Evolutionary conservation across 1,140 invertebrate genomes (phyloP).

Genomic region (Asbolus verrucosus): DNA sequence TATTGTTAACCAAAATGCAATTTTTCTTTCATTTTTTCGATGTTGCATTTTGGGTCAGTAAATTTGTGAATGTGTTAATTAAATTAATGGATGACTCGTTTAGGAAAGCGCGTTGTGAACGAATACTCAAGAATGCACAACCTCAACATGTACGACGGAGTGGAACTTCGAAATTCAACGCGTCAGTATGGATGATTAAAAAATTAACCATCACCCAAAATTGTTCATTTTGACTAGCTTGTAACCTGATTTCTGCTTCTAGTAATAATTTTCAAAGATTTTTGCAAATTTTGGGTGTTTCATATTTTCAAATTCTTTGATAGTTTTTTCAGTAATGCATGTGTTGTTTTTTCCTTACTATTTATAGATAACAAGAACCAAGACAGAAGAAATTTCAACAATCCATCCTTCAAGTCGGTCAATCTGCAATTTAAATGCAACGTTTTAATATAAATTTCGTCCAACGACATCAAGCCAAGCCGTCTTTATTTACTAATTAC

Average conservation of each 20-base stretch:
- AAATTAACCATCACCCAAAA: constrained; percentile 59
- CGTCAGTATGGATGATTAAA: constrained; percentile 78
- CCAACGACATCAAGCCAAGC: constrained; percentile 5
- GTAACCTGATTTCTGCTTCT: constrained; percentile 1
- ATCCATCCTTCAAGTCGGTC: constrained; percentile 60
- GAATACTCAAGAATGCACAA: constrained; percentile 77
- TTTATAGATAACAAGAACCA: constrained; percentile 62
- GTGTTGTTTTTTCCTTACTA: constrained; percentile 53
- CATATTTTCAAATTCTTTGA: constrained; percentile 25
- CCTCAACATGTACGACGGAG: constrained; percentile 77
- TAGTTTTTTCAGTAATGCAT: constrained; percentile 53
- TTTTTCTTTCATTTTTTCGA: neutral
- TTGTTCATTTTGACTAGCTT: constrained; percentile 37
- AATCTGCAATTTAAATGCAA: constrained; percentile 63
- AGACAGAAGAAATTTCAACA: constrained; percentile 61
- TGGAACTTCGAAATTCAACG: constrained; percentile 75
- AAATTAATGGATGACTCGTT: constrained; percentile 35
- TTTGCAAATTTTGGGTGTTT: constrained; percentile 41
- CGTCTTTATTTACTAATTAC: constrained; percentile 20
- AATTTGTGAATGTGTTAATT: constrained; percentile 1
- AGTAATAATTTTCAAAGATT: neutral
- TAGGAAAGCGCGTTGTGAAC: constrained; percentile 71
- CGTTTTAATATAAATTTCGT: constrained; percentile 55
- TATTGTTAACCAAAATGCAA: constrained; percentile 17
- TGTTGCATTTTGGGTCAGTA: neutral